These are phyloP conservation scores for Eutolmus rufibarbis DNA, from an alignment of 2,888 invertebrate species.

Conservation along the genomic window DNA sequence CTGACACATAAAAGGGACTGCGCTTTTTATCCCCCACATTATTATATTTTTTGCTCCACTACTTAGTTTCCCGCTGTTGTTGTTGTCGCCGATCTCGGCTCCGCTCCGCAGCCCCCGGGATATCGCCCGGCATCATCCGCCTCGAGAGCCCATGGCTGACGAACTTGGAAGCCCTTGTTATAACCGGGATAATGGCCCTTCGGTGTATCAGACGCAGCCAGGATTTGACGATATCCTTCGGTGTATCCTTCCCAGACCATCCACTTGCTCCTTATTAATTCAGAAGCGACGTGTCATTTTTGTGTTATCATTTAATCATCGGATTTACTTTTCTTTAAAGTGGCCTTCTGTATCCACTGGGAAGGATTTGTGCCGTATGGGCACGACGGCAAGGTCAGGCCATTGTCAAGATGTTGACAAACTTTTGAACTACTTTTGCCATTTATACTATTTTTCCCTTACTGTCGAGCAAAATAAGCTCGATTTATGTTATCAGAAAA, in stretches of 20 bases:
- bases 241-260: slow-evolving; percentile 10
- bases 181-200: slow-evolving; percentile 38
- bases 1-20: slow-evolving; percentile 43
- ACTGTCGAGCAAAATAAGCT: not conserved
- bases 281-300: slow-evolving; percentile 22
- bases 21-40: slow-evolving; percentile 43
- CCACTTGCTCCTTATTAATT: slow-evolving; percentile 19
- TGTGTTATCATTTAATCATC: slow-evolving; percentile 31
- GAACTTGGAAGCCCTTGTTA: slow-evolving; percentile 40
- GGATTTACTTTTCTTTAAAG: slow-evolving; percentile 9
- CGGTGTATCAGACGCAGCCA: slow-evolving; percentile 28
- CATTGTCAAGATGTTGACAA: not conserved
- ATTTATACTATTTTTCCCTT: not conserved
- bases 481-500: not conserved
- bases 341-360: not conserved
- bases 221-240: slow-evolving; percentile 27
- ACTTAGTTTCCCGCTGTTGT: not conserved
- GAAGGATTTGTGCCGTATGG: not conserved
- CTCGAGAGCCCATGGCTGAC: not conserved
- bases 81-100: not conserved
- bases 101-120: not conserved
- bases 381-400: not conserved
- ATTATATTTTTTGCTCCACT: slow-evolving; percentile 38
- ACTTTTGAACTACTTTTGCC: not conserved
- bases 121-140: not conserved